These are phyloP conservation scores for Macrosiphum euphorbiae DNA, from an alignment of 2,888 invertebrate species.

Conservation along the genomic window DNA sequence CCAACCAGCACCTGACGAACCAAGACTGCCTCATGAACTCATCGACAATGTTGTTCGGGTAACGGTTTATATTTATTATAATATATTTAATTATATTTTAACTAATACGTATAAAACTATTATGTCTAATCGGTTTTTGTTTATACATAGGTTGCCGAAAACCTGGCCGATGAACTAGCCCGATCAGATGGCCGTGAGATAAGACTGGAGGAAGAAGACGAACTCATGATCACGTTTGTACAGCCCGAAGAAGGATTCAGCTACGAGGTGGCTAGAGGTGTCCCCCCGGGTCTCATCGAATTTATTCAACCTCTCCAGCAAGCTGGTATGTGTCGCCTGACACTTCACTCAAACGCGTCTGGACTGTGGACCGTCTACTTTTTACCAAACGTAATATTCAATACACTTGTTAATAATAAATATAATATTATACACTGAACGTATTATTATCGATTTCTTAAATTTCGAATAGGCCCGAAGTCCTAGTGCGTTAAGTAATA, in stretches of 20 bases:
- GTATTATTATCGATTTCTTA: not conserved
- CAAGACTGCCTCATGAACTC: constrained; percentile 75
- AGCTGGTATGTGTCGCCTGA: constrained; percentile 89
- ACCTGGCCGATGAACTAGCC: constrained; percentile 91
- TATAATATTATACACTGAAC: not conserved
- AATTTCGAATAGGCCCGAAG: constrained; percentile 73
- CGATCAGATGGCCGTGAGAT: constrained; percentile 90
- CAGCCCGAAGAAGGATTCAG: constrained; percentile 98
- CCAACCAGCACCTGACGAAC: constrained; percentile 76
- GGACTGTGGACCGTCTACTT: constrained; percentile 95
- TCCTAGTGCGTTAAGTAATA: constrained; percentile 77
- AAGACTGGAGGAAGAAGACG: constrained; percentile 90
- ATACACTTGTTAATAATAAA: not conserved
- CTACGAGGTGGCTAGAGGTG: constrained; percentile 94
- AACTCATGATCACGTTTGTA: constrained; percentile 89
- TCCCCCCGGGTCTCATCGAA: constrained; percentile 90
- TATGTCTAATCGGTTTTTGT: not conserved
- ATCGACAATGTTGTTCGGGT: constrained; percentile 76
- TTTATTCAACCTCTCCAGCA: constrained; percentile 87
- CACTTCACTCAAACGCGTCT: constrained; percentile 89
- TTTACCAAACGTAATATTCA: constrained; percentile 50
- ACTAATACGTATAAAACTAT: not conserved
- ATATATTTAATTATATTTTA: not conserved
- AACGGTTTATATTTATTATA: constrained; percentile 56
- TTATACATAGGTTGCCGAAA: constrained; percentile 80